phyloP scores from a whole-genome alignment of 2,113 vertebrate genomes.

The Lophius piscatorius region DNA sequence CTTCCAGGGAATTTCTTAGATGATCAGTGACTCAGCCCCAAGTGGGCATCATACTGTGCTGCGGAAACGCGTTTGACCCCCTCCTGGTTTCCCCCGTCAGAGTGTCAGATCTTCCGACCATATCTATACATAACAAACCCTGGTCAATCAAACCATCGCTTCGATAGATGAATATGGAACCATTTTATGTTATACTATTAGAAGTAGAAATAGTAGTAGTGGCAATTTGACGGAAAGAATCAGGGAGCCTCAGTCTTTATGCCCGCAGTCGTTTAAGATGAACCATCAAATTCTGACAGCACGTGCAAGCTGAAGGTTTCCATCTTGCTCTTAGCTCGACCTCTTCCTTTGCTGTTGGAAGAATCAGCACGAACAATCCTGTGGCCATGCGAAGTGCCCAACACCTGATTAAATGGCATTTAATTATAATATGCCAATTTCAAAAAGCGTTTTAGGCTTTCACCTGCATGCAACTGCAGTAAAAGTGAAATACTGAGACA shows the following conservation, averaged over 20 bases:
- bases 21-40: too few relatives aligned
- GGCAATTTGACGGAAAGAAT: slow-evolving; percentile 36
- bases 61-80: too few relatives aligned
- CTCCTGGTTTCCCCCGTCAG: too few relatives aligned
- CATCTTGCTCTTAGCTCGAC: background rate
- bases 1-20: slow-evolving; percentile 12
- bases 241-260: slow-evolving; percentile 39
- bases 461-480: slow-evolving; percentile 31
- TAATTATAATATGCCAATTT: slow-evolving; percentile 12
- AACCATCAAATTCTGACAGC: background rate
- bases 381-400: background rate
- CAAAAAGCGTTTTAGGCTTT: slow-evolving; percentile 3
- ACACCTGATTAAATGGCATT: slow-evolving; percentile 1
- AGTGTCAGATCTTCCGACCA: too few relatives aligned
- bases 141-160: too few relatives aligned
- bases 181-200: too few relatives aligned
- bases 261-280: slow-evolving; percentile 35
- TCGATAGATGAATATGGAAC: too few relatives aligned
- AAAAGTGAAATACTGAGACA: slow-evolving; percentile 31
- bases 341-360: background rate
- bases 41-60: too few relatives aligned
- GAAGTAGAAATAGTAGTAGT: too few relatives aligned
- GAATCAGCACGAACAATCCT: background rate
- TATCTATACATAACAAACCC: too few relatives aligned
- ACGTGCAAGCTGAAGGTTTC: too few relatives aligned